A percentile compares a stretch with the other conserved stretches of the same genome.
Evolutionary conservation across 2,888 invertebrate species (phyloP).

Genomic region (Epirrhoe tristata): DNA sequence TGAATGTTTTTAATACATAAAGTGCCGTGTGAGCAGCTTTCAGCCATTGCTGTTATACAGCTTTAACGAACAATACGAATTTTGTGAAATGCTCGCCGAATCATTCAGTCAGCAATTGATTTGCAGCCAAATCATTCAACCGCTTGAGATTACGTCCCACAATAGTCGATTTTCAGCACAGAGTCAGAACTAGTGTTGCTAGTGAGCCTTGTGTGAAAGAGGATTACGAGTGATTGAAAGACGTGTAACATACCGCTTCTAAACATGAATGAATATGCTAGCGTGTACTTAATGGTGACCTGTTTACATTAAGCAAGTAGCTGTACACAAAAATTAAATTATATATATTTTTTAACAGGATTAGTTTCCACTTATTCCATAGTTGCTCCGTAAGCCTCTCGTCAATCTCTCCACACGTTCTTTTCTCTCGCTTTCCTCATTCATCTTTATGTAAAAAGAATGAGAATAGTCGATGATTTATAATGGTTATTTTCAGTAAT

Average conservation of each 20-base stretch:
- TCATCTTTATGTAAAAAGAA: no score
- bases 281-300: background rate
- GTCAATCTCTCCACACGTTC: no score
- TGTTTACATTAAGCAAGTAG: slow-evolving; percentile 5
- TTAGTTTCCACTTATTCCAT: no score
- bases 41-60: no score
- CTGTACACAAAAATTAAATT: background rate
- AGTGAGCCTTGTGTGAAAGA: background rate
- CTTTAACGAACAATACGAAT: no score
- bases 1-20: no score
- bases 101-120: background rate
- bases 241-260: background rate
- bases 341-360: background rate
- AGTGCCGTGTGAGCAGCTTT: no score
- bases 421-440: no score
- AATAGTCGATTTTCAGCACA: background rate
- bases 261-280: background rate
- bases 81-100: background rate
- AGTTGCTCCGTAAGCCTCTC: no score
- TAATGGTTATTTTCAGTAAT: no score
- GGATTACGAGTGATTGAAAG: slow-evolving; percentile 11
- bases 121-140: background rate
- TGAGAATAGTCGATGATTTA: no score
- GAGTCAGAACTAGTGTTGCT: background rate
- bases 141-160: background rate